Conservation (phyloP, 2,113 vertebrate species). For the Orthonyx spaldingii region DNA sequence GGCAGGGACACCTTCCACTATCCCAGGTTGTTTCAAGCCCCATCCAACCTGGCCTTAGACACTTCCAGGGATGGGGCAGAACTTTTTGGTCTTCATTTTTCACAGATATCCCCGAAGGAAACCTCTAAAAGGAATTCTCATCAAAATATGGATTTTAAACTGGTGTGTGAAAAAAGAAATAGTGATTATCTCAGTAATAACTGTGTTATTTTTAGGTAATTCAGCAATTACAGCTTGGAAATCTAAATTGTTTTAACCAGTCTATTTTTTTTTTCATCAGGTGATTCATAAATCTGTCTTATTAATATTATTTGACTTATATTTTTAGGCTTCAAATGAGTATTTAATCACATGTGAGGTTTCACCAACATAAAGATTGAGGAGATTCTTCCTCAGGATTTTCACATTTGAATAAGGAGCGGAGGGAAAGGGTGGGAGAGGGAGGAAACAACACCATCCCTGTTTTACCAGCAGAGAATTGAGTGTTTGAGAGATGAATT, state of each 20-base stretch:
- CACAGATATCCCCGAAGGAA: not conserved
- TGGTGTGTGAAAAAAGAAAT: not conserved
- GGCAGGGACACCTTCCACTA: not conserved
- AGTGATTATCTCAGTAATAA: not conserved
- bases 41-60: accelerated
- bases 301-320: not conserved
- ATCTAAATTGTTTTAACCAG: not conserved
- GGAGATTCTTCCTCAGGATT: not conserved
- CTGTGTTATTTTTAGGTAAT: not conserved
- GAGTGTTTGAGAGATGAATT: not conserved
- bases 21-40: not conserved
- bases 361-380: not conserved
- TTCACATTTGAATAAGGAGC: not conserved
- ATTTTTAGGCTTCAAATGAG: not conserved
- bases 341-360: not conserved
- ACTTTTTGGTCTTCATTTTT: not conserved
- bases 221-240: not conserved
- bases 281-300: not conserved
- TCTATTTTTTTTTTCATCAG: not conserved
- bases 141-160: not conserved
- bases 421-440: not conserved
- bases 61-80: not conserved
- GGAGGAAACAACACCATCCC: not conserved
- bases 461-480: not conserved
- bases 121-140: not conserved